These are phyloP conservation scores for Heliconius aoede DNA, from an alignment of 2,888 invertebrate species.

Conservation along the genomic window DNA sequence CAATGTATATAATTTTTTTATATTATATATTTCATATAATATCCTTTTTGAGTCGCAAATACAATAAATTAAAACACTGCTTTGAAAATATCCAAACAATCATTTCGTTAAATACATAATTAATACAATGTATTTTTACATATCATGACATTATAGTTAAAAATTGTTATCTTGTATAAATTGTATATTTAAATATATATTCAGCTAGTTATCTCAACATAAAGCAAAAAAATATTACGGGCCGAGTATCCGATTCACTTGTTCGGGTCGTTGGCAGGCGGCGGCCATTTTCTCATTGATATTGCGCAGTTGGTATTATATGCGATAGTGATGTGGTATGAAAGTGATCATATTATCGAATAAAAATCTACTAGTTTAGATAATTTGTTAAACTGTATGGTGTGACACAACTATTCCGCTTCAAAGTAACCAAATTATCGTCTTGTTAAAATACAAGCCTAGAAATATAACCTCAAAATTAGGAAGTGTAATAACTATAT, in stretches of 20 bases:
- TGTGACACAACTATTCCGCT: not conserved
- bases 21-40: too few relatives aligned
- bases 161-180: not conserved
- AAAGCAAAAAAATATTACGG: not conserved
- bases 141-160: not conserved
- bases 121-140: too few relatives aligned
- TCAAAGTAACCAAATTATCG: not conserved
- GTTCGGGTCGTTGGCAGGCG: not conserved
- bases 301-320: slow-evolving; percentile 35
- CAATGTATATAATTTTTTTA: too few relatives aligned
- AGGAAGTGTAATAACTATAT: not conserved
- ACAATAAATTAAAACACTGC: too few relatives aligned
- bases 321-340: not conserved
- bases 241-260: slow-evolving; percentile 40
- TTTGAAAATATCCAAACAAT: too few relatives aligned
- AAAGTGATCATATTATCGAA: not conserved
- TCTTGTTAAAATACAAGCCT: not conserved
- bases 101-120: too few relatives aligned
- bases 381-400: not conserved
- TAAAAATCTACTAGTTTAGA: not conserved
- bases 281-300: slow-evolving; percentile 44
- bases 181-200: not conserved
- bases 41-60: too few relatives aligned
- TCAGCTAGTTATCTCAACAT: not conserved
- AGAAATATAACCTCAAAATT: slow-evolving; percentile 15